phyloP scores from a whole-genome alignment of 2,888 invertebrate species.

The Apamea epomidion region DNA sequence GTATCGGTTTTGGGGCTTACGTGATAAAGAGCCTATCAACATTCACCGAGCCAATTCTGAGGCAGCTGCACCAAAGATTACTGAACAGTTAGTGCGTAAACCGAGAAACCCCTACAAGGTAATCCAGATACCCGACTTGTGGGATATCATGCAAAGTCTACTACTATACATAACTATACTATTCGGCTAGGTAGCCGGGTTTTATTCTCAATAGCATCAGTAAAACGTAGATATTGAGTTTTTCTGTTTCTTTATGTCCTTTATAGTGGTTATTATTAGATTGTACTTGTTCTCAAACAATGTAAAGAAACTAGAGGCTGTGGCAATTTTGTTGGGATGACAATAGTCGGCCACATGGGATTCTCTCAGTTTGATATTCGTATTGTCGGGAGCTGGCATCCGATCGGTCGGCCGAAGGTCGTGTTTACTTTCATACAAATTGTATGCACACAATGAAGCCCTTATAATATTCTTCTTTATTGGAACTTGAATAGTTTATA shows the following conservation, averaged over 20 bases:
- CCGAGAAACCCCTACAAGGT: background rate
- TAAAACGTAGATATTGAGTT: conserved; percentile 26
- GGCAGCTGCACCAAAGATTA: conserved; percentile 23
- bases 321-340: conserved; percentile 70
- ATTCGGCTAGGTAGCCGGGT: background rate
- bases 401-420: conserved; percentile 67
- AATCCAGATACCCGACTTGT: background rate
- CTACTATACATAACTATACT: background rate
- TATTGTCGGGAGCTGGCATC: conserved; percentile 65
- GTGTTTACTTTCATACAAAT: conserved; percentile 70
- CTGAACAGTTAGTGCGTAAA: conserved; percentile 1
- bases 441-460: conserved; percentile 71
- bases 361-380: conserved; percentile 60
- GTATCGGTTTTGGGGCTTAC: background rate
- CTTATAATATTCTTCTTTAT: conserved; percentile 50
- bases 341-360: conserved; percentile 73
- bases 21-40: conserved; percentile 2
- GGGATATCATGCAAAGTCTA: background rate
- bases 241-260: conserved; percentile 47
- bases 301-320: conserved; percentile 67
- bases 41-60: background rate
- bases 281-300: conserved; percentile 70
- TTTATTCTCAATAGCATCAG: conserved; percentile 25
- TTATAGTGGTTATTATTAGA: conserved; percentile 65
- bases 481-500: conserved; percentile 52